phyloP scores from a whole-genome alignment of 2,888 invertebrate species.

The Piscicola geometra region DNA sequence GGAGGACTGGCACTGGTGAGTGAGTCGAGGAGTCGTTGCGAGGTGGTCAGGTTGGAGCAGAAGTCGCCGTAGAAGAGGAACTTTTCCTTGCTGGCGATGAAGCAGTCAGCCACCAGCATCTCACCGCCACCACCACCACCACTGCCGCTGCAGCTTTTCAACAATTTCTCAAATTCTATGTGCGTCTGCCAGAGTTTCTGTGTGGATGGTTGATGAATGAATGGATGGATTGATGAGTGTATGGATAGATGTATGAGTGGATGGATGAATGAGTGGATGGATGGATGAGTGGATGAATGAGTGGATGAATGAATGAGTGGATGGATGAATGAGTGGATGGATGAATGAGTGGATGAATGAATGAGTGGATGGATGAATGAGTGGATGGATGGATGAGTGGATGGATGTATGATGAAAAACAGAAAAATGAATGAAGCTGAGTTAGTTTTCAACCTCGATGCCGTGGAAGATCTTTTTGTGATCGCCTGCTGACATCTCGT shows the following conservation, averaged over 20 bases:
- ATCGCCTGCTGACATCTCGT: neutral
- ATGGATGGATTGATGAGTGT: neutral
- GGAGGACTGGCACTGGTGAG: slow-evolving; percentile 33
- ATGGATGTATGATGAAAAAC: neutral
- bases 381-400: neutral
- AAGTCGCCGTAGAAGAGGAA: slow-evolving; percentile 91
- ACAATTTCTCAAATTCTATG: slow-evolving; percentile 21
- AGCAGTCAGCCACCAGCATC: slow-evolving; percentile 40
- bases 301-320: neutral
- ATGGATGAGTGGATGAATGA: neutral
- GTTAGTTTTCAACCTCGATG: slow-evolving; percentile 30
- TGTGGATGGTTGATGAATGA: neutral
- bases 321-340: neutral
- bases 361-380: neutral
- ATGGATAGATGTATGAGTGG: neutral
- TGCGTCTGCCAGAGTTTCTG: slow-evolving; percentile 30
- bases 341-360: neutral
- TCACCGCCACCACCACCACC: neutral
- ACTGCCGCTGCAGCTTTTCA: neutral
- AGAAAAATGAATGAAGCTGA: no score
- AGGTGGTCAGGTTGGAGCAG: slow-evolving; percentile 84
- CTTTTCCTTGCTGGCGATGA: slow-evolving; percentile 77
- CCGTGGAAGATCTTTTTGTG: slow-evolving; percentile 29
- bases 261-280: neutral
- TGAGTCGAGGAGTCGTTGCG: slow-evolving; percentile 73